phyloP scores from a whole-genome alignment of 2,888 invertebrate genomes.

The Strigamia maritima region DNA sequence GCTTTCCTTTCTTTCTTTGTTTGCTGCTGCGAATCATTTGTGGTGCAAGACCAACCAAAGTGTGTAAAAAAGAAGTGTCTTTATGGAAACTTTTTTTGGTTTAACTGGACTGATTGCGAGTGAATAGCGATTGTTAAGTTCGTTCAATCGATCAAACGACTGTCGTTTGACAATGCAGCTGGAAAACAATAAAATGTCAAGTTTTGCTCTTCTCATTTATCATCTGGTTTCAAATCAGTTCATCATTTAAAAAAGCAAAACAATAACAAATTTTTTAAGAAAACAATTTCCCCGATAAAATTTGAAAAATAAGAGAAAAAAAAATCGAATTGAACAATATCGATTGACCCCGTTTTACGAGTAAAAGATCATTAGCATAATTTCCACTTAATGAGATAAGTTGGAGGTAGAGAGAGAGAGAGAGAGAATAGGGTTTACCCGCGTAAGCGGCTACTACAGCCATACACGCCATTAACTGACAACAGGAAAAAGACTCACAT shows the following conservation, averaged over 20 bases:
- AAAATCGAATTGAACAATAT: background rate
- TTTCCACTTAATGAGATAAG: background rate
- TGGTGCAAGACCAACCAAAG: too few species aligned
- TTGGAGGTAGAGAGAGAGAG: too few species aligned
- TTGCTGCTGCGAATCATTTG: too few species aligned
- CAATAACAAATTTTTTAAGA: background rate
- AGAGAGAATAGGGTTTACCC: too few species aligned
- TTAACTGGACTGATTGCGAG: background rate
- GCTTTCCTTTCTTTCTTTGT: too few species aligned
- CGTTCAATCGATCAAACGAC: conserved; percentile 1
- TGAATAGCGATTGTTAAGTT: background rate
- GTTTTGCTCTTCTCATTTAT: background rate
- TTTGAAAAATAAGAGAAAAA: background rate
- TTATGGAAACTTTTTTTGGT: background rate
- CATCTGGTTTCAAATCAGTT: background rate
- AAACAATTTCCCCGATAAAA: background rate
- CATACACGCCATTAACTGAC: too few species aligned
- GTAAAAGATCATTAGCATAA: conserved; percentile 10
- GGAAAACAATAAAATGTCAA: background rate
- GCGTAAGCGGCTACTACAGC: too few species aligned
- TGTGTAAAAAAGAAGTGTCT: too few species aligned
- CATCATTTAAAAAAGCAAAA: background rate
- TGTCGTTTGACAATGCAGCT: background rate
- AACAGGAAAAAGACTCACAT: too few species aligned
- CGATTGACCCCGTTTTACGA: background rate